phyloP scores from a whole-genome alignment of 2,797 vertebrate species.

The Platalea minor region DNA sequence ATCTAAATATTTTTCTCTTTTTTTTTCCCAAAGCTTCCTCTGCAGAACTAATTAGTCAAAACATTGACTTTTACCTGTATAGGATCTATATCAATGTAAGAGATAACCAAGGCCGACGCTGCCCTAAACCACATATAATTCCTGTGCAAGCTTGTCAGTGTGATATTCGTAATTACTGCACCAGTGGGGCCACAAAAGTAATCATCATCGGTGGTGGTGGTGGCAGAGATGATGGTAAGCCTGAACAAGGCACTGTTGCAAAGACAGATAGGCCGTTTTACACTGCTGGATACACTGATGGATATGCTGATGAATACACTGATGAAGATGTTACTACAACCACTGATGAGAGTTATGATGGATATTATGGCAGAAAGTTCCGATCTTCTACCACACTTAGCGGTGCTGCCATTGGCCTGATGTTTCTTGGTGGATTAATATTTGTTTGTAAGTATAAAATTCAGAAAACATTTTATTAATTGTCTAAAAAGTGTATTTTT shows the following conservation, averaged over 20 bases:
- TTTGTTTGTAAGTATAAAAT: slow-evolving; percentile 75
- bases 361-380: accelerated
- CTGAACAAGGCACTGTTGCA: too few relatives aligned
- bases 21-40: slow-evolving; percentile 59
- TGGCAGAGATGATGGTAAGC: background rate
- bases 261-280: background rate
- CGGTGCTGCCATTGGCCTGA: slow-evolving; percentile 71
- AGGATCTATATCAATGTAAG: slow-evolving; percentile 33
- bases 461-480: background rate
- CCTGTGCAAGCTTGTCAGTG: slow-evolving; percentile 72
- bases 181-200: slow-evolving; percentile 15
- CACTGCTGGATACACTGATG: background rate
- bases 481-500: background rate
- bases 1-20: background rate
- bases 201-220: background rate
- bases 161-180: slow-evolving; percentile 60
- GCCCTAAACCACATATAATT: slow-evolving; percentile 56
- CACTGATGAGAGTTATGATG: accelerated
- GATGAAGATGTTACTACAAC: background rate
- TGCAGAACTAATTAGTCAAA: slow-evolving; percentile 50
- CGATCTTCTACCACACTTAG: slow-evolving; percentile 55
- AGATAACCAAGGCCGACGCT: slow-evolving; percentile 54
- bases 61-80: slow-evolving; percentile 51
- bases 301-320: background rate
- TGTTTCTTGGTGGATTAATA: slow-evolving; percentile 77